Base-by-base conservation (phyloP, 2,888 invertebrate genomes). In the Myopa testacea region DNA sequence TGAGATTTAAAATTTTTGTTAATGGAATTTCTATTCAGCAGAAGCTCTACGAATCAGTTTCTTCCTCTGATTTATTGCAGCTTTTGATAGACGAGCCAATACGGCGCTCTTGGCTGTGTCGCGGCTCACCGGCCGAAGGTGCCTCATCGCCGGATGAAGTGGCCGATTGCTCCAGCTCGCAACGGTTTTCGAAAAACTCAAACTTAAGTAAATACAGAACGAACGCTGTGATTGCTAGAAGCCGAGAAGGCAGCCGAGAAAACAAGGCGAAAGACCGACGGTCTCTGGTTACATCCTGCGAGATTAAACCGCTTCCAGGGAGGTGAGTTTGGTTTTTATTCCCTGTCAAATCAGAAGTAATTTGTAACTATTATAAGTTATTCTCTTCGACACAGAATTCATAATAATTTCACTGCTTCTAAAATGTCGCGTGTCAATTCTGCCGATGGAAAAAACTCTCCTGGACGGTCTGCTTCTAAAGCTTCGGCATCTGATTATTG, bases 101-200 rank as follows among this genome's bases (percentile, higher is more conserved):
- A 37, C 89, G 90, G 83, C 87, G 91, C 87, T 91, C 91, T 86
- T 92, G 92, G 90, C 86, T 87, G 79, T 86, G 90, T 87, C 84
- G 84, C 19, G 78, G 79, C 50, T 63, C 78, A 81, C 73, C 77
- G 26, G 78, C 80, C 16, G 79, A 79, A 26, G 82, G 82, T 37
- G 83, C 82, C 70, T 85, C 84, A 8, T 86, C 86, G 45, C 85
- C 87, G n/a, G 86, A 86, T 80, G 84, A 84, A 26, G 85, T 86
- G 79, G 84, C 87, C 37, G 86, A 85, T 52, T 82, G 81, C 37
- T 82, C 79, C 60, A 77, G 80, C 1, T 84, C 83, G 4, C 81
- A 83, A 19, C 83, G 82, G 62, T 80, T 81, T 40, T 50, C 77
- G 7, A 82, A 81, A n/a, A 81, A 71, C 10, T 81, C 75, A 34